Evolutionary conservation across 1,140 invertebrate genomes (phyloP).

Genomic region (Calycopis cecrops): DNA sequence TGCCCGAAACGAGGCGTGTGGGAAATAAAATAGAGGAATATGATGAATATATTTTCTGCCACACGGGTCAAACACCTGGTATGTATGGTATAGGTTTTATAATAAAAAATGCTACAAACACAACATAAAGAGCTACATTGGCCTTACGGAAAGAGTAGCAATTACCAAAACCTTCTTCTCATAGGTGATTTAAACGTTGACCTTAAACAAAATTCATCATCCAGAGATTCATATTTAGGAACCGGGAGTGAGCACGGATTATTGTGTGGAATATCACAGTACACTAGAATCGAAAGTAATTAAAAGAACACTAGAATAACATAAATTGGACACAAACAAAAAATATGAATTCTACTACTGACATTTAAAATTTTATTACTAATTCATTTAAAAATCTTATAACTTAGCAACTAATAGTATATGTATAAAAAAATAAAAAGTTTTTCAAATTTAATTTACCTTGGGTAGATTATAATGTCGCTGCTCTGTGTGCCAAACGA

Average conservation of each 20-base stretch:
- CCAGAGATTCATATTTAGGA: constrained; percentile 3
- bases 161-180: constrained; percentile 6
- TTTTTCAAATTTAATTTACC: neutral
- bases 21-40: no score
- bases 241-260: neutral
- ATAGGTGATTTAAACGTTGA: constrained; percentile 16
- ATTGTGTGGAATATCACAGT: constrained; percentile 29
- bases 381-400: constrained; percentile 1
- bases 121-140: no score
- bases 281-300: constrained; percentile 21
- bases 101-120: no score
- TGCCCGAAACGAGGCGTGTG: no score
- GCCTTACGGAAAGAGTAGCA: neutral
- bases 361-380: constrained; percentile 6
- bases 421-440: neutral
- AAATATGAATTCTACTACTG: neutral
- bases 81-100: no score
- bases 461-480: neutral
- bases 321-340: no score
- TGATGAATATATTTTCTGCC: no score
- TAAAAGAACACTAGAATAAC: no score
- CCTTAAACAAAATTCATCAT: constrained; percentile 6
- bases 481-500: neutral
- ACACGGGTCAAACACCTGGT: no score
- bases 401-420: neutral